Base-by-base conservation (phyloP, 2,888 invertebrate genomes). In the Abrostola tripartita region DNA sequence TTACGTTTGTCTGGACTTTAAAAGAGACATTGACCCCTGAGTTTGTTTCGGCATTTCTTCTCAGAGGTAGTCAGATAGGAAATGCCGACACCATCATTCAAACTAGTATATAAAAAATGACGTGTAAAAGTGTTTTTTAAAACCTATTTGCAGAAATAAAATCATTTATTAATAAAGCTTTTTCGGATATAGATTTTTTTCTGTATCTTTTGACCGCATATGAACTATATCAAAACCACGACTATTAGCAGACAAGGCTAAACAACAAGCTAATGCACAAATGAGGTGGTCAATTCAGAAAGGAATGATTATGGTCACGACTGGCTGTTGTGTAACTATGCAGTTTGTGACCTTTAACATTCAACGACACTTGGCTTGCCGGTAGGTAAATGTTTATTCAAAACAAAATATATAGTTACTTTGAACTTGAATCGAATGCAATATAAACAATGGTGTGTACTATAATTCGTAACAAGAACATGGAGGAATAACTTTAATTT, bases 321-420 rank as follows among this genome's bases (percentile, higher is more conserved):
- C 24, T 24, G 4, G 4, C 24, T 24, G 24, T 24, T 24, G 7
- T 47, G 24, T 24, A 47, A 47, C 10, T 47, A 47, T 47, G 24
- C 44, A 47, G 24, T 14, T 47, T 14, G 14, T 47, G 44, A 47
- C 44, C 44, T 47, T 47, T 47, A 24, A 47, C 24, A 24, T 24
- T 47, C 6, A 47, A 14, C 24, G 24, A 24, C 24, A 24, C 4
- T 24, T 24, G 24, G n/a, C n/a, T n/a, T n/a, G n/a, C n/a, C n/a
- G n/a, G n/a, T 8, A 47, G 44, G 14, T 24, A 8, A 24, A 24
- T 47, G 44, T 47, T 24, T 47, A 47, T 47, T 47, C 14, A 47
- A 47, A 24, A 24, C 24, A 24, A 24, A 24, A 24, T 24, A 24
- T 24, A 24, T 24, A 24, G 4, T 24, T 24, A 41, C 41, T 41